phyloP scores from a whole-genome alignment of 2,113 vertebrate genomes.

The Tragelaphus strepsiceros region DNA sequence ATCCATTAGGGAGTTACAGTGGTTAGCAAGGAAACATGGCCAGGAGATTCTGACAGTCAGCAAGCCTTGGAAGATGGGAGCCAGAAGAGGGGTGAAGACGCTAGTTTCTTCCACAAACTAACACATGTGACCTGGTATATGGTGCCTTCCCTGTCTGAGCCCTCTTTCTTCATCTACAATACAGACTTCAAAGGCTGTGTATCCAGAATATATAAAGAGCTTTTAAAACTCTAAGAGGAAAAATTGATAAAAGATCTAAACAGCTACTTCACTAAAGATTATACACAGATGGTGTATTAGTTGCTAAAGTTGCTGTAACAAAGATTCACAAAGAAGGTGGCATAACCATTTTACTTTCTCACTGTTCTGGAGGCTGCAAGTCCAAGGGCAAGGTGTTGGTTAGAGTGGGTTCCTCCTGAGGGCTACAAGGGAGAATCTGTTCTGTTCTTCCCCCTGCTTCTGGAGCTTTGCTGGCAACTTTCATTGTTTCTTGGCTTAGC shows the following conservation, averaged over 20 bases:
- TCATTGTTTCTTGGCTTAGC: not conserved
- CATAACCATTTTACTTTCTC: not conserved
- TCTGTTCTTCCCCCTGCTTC: not conserved
- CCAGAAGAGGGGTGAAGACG: not conserved
- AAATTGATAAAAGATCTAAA: not conserved
- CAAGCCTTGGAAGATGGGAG: not conserved
- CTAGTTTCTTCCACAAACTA: not conserved
- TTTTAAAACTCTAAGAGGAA: not conserved
- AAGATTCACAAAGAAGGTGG: too few relatives aligned
- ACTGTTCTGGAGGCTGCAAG: not conserved
- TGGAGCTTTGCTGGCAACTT: not conserved
- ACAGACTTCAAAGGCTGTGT: not conserved
- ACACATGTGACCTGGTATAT: rapidly evolving
- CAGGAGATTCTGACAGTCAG: not conserved
- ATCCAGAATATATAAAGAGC: not conserved
- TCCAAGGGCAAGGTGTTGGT: not conserved
- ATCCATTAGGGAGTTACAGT: not conserved
- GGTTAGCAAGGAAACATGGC: not conserved
- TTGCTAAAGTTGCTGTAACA: not conserved
- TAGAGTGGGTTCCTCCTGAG: not conserved
- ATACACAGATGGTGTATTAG: not conserved
- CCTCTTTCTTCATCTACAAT: not conserved
- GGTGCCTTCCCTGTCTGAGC: not conserved
- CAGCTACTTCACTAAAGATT: not conserved
- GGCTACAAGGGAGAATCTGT: not conserved